phyloP scores from a whole-genome alignment of 2,888 invertebrate species.

The Nomada hirtipes region DNA sequence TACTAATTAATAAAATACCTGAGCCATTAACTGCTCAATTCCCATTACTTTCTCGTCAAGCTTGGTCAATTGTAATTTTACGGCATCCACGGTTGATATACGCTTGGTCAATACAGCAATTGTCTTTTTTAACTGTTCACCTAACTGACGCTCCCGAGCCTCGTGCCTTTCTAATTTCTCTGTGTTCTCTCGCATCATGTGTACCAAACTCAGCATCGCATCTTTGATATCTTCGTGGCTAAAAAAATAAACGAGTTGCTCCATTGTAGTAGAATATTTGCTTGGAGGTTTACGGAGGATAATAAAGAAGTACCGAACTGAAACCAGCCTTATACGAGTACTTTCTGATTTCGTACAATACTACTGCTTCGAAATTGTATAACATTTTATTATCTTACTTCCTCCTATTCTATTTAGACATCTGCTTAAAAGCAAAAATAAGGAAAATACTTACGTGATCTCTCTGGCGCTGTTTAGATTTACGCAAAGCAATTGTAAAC shows the following conservation, averaged over 20 bases:
- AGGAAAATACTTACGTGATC: conserved; percentile 75
- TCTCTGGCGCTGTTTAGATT: conserved; percentile 68
- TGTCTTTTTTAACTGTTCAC: conserved; percentile 92
- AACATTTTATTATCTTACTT: neutral
- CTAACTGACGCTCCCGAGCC: conserved; percentile 91
- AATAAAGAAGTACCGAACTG: neutral
- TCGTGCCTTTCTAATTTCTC: conserved; percentile 95
- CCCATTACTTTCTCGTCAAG: conserved; percentile 91
- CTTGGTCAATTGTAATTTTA: conserved; percentile 90
- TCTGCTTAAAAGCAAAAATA: neutral
- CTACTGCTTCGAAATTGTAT: neutral
- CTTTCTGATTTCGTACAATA: neutral
- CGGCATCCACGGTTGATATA: conserved; percentile 83
- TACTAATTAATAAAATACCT: conserved; percentile 84
- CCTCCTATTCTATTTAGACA: neutral
- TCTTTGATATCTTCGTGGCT: conserved; percentile 87
- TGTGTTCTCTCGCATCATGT: conserved; percentile 91
- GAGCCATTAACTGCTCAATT: conserved; percentile 91
- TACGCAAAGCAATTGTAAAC: conserved; percentile 48
- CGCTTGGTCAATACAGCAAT: conserved; percentile 90
- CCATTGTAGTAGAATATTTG: too few relatives aligned
- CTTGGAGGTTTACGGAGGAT: neutral
- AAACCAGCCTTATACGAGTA: too few relatives aligned
- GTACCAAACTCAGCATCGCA: conserved; percentile 92
- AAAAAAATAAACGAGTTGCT: conserved; percentile 9